Evolutionary conservation across 2,888 invertebrate genomes (phyloP).

Genomic region (Tryphoninae sp.): DNA sequence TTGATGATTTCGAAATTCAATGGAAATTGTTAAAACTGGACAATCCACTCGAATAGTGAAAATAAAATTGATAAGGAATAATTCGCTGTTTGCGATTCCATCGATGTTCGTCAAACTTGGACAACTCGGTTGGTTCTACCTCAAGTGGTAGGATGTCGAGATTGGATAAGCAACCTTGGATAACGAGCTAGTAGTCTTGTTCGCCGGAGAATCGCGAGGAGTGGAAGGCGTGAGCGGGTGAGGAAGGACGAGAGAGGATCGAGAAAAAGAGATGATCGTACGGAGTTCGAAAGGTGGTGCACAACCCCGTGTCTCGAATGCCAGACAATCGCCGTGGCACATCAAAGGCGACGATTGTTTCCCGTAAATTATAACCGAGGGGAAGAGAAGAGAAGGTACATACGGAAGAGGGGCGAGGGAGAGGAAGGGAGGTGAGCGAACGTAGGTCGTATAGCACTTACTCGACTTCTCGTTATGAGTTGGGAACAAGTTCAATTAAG

Average conservation of each 20-base stretch:
- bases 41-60: too few species aligned
- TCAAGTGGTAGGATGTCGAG: too few species aligned
- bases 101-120: too few species aligned
- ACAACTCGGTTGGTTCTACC: too few species aligned
- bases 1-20: too few species aligned
- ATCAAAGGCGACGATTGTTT: slow-evolving; percentile 81
- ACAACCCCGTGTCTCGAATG: slow-evolving; percentile 51
- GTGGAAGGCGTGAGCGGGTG: neutral
- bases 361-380: slow-evolving; percentile 80
- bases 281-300: slow-evolving; percentile 24
- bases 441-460: slow-evolving; percentile 73
- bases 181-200: neutral
- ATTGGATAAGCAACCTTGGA: too few species aligned
- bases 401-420: slow-evolving; percentile 16
- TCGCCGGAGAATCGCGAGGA: neutral
- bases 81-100: too few species aligned
- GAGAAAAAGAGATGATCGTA: slow-evolving; percentile 35
- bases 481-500: slow-evolving; percentile 81
- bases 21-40: too few species aligned
- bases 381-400: slow-evolving; percentile 26
- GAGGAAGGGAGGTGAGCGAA: slow-evolving; percentile 9
- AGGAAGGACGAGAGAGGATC: slow-evolving; percentile 11
- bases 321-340: slow-evolving; percentile 75
- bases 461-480: slow-evolving; percentile 81
- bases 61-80: too few species aligned